A percentile compares a stretch with the other conserved stretches of the same genome.
phyloP scores from a whole-genome alignment of 1,140 invertebrate genomes.

The Mizuhopecten yessoensis region DNA sequence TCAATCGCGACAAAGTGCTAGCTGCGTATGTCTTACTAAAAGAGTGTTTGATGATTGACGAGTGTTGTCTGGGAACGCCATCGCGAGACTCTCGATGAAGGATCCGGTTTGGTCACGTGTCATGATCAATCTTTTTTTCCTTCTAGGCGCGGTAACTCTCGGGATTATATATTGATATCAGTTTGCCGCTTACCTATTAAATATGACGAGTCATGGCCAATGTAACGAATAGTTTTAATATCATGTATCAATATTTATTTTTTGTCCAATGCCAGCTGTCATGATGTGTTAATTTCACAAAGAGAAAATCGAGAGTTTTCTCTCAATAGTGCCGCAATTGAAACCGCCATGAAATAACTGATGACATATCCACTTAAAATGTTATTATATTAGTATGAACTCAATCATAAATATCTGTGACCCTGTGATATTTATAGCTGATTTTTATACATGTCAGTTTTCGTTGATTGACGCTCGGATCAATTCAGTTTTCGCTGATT shows the following conservation, averaged over 20 bases:
- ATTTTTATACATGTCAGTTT: not conserved
- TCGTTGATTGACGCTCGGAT: not conserved
- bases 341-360: not conserved
- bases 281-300: not conserved
- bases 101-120: conserved; percentile 1
- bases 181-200: not conserved
- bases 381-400: not conserved
- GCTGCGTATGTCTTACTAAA: not conserved
- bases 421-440: not conserved
- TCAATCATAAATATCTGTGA: not conserved
- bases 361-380: not conserved
- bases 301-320: not conserved
- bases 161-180: not conserved
- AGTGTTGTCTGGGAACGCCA: not conserved
- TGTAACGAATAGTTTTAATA: not conserved
- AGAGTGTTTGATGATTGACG: not conserved
- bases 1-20: not conserved
- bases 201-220: not conserved
- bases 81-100: not conserved
- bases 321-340: not conserved
- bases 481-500: not conserved
- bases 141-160: not conserved
- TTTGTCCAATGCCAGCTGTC: not conserved
- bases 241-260: not conserved
- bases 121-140: not conserved